These are phyloP conservation scores for Acanthacorydalis orientalis DNA, from an alignment of 2,888 invertebrate species.

Conservation along the genomic window DNA sequence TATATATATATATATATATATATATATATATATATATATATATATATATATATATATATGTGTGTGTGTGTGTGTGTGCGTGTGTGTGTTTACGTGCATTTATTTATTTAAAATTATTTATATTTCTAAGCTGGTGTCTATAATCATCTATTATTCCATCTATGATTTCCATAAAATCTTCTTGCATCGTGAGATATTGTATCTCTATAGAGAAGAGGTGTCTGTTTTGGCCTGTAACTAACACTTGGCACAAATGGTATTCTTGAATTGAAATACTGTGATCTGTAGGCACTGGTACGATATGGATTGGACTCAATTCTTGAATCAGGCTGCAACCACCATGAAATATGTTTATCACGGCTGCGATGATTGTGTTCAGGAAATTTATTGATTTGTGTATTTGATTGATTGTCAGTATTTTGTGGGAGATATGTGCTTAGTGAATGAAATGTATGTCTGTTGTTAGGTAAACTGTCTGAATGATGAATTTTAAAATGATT, in stretches of 20 bases:
- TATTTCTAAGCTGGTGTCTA: background rate
- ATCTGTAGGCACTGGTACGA: background rate
- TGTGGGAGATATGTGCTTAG: too few species aligned
- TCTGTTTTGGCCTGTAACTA: background rate
- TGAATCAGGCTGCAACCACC: background rate
- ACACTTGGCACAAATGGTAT: background rate
- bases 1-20: too few species aligned
- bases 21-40: too few species aligned
- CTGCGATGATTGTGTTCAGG: conserved; percentile 1
- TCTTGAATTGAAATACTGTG: background rate
- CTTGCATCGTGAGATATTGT: background rate
- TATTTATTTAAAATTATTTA: too few species aligned
- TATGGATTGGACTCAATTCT: background rate
- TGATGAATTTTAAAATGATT: too few species aligned
- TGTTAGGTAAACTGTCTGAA: too few species aligned
- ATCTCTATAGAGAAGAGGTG: background rate
- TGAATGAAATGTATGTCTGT: too few species aligned
- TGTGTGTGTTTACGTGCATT: too few species aligned
- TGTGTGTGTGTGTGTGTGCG: too few species aligned
- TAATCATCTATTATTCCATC: background rate
- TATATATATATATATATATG: too few species aligned
- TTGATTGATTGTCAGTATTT: too few species aligned
- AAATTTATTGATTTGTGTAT: too few species aligned
- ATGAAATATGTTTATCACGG: conserved; percentile 3
- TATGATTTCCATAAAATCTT: background rate